Conservation (phyloP, 2,113 vertebrate genomes). For the Tyto alba region DNA sequence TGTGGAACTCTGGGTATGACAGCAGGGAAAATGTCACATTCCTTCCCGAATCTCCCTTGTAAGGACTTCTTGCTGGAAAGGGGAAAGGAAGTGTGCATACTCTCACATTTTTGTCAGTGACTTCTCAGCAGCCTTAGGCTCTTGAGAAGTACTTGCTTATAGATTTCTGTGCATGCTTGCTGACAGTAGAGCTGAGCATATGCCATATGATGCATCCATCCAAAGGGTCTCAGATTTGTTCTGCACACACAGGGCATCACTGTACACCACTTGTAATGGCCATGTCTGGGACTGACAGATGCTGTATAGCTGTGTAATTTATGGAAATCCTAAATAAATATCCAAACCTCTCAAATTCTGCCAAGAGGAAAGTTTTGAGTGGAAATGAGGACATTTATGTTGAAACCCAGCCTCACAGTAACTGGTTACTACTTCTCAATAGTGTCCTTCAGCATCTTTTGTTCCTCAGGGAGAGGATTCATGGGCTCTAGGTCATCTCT, state of each 20-base stretch:
- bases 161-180: neutral
- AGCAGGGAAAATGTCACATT: neutral
- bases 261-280: neutral
- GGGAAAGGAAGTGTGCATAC: neutral
- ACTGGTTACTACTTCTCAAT: neutral
- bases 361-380: neutral
- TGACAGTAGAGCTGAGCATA: neutral
- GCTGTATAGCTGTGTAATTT: neutral
- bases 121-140: neutral
- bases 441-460: neutral
- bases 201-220: neutral
- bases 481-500: neutral
- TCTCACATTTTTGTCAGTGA: neutral
- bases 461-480: neutral
- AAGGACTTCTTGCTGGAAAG: neutral
- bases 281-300: neutral
- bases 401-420: neutral
- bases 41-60: neutral
- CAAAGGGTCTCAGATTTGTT: neutral
- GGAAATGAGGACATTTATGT: neutral
- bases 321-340: neutral
- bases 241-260: neutral
- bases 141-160: neutral
- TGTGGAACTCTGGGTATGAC: neutral
- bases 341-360: neutral